Evolutionary conservation across 2,888 invertebrate species (phyloP), one percentile per base, ranked within the genome.

Genomic region (Orchestes rusci): DNA sequence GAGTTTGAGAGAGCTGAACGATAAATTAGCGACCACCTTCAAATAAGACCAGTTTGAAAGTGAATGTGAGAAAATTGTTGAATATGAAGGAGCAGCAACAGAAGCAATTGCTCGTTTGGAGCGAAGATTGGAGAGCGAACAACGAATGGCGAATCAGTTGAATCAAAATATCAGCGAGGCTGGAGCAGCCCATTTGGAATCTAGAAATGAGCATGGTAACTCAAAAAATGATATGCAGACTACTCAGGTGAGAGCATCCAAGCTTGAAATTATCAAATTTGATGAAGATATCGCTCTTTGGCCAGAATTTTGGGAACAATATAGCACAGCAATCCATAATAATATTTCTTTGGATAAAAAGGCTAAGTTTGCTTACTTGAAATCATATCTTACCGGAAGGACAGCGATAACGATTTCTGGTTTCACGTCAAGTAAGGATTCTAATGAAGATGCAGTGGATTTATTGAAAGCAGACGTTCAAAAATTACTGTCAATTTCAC

Each of bases 241-340:
- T 5, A 23, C 10, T 23, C 10, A 5, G 23, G 23, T 23, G 10
- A 23, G 23, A 10, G 5, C 10, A 23, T 10, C 23, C 23, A 44
- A 44, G 27, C 28, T 39, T 2, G 33, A 44, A 12, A 30, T 39
- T 30, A 23, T 31, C 10, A 45, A 45, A 27, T 39, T 45, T 33
- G 19, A 39, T 7, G 45, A 39, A 10, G 39, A 45, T 10, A n/a
- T 45, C 7, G 33, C 41, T 13, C 27, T 18, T 20, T 39, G 45
- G 39, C 39, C 39, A 45, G 29, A 19, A 16, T 39, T 45, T 18
- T 45, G 39, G 39, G 39, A 45, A 28, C 45, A 45, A 27, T 39
- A 17, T 17, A 32, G 39, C 18, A 10, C 15, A 27, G 39, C 32
- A 5, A 34, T 45, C 7, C 45, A 45, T 16, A 23, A 45, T 27